These are phyloP conservation scores for Corbicula japonica DNA, from an alignment of 2,888 invertebrate genomes.

Conservation along the genomic window DNA sequence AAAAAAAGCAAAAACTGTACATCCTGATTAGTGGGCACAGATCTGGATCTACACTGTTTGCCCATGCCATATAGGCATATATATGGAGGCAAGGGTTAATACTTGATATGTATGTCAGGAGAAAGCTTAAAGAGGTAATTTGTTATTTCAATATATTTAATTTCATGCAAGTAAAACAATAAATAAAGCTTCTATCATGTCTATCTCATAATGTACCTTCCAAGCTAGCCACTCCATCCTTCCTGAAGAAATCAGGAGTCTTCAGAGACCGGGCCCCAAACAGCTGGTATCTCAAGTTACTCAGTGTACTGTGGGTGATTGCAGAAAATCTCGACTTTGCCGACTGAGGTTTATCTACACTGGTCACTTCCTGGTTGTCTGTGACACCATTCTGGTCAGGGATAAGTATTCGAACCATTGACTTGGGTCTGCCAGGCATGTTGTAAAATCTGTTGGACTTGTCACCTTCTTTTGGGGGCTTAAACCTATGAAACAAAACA, in stretches of 20 bases:
- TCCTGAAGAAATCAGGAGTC: slow-evolving; percentile 78
- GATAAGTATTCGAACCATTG: slow-evolving; percentile 52
- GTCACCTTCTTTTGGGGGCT: slow-evolving; percentile 40
- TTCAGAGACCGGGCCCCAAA: slow-evolving; percentile 72
- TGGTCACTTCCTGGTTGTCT: slow-evolving; percentile 20
- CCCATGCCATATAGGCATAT: no score
- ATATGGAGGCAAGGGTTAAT: no score
- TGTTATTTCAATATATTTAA: no score
- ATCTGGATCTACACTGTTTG: no score
- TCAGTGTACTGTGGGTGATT: slow-evolving; percentile 69
- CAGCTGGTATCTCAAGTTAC: slow-evolving; percentile 70
- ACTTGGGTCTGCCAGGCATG: slow-evolving; percentile 48
- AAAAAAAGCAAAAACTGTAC: no score
- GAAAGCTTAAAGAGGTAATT: no score
- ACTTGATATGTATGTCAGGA: no score
- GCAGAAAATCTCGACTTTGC: slow-evolving; percentile 64
- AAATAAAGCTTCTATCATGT: no score
- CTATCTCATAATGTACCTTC: slow-evolving; percentile 59
- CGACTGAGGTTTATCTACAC: slow-evolving; percentile 50
- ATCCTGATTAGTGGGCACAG: no score
- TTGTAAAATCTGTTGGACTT: slow-evolving; percentile 30
- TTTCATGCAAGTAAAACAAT: no score
- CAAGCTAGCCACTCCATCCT: slow-evolving; percentile 48
- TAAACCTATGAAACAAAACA: slow-evolving; percentile 34
- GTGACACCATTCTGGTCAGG: slow-evolving; percentile 30